A percentile compares a stretch with the other conserved stretches of the same genome.
phyloP scores from a whole-genome alignment of 2,888 invertebrate species.

The Nasonovia ribisnigri region DNA sequence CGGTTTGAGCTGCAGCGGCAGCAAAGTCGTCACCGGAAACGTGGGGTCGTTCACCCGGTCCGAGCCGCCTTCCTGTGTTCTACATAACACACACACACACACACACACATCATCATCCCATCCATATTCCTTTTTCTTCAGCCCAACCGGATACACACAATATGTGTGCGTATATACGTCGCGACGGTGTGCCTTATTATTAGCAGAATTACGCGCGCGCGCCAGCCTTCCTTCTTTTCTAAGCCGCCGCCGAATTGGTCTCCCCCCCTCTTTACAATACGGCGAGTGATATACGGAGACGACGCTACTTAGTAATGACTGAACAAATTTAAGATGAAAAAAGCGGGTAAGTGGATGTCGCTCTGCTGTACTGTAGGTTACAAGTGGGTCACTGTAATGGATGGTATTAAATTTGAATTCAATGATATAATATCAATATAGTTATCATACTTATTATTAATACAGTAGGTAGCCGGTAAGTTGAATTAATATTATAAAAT shows the following conservation, averaged over 20 bases:
- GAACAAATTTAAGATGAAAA: background rate
- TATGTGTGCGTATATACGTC: background rate
- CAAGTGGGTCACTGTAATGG: no score
- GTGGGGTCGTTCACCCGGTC: conserved; percentile 61
- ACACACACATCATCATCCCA: conserved; percentile 29
- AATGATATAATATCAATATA: no score
- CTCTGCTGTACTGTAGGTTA: no score
- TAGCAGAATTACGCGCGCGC: conserved; percentile 43
- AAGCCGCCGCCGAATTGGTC: background rate
- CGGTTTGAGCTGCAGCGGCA: conserved; percentile 41
- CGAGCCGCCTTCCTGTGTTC: conserved; percentile 65
- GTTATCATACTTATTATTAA: no score
- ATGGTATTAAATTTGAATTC: no score
- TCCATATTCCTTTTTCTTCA: conserved; percentile 61
- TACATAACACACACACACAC: conserved; percentile 45
- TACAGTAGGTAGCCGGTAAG: no score
- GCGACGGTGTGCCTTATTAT: conserved; percentile 54
- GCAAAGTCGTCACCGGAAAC: conserved; percentile 61
- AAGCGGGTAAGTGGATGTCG: no score
- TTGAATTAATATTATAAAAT: no score
- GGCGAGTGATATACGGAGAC: background rate
- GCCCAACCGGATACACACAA: conserved; percentile 60
- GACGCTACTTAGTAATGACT: background rate
- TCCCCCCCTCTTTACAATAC: background rate
- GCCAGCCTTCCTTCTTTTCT: background rate